Base-by-base conservation (phyloP, 2,113 vertebrate genomes). In the Mastomys natalensis region DNA sequence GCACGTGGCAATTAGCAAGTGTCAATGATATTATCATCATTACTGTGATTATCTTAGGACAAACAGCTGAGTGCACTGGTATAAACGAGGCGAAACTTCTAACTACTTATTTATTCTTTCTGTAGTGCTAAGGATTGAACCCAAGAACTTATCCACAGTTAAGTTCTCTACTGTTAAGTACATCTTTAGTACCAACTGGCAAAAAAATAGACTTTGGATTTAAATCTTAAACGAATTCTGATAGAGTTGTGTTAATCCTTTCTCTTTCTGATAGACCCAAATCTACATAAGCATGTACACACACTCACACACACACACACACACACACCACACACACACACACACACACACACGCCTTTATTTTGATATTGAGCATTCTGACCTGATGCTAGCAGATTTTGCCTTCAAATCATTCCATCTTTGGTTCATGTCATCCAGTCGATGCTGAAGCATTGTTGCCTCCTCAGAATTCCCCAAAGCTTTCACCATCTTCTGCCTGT, bases 341-440 rank as follows among this genome's bases (percentile, higher is more conserved):
- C 48, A 37, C 2, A 3, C 8, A 4, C 48, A 19, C 77, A 37
- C 19, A 58, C 10, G 9, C 34, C 9, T 60, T 82, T 31, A 31
- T 29, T 64, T 51, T 68, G 34, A 90, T 1, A 2, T 13, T 90
- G 76, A 74, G 4, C 5, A 17, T 70, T 45, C 98, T 98, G 91
- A 99, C 99, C 99, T 99, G 98, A 99, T 99, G 95, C 99, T 99
- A 87, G 99, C 99, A 1, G 99, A 99, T 95, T 99, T 99, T 0
- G 98, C 98, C 98, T 99, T 99, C 93, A 99, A 98, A 94, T 99
- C 99, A 6, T 99, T 99, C 99, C 99, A 99, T 74, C 99, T 99
- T 70, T 99, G 99, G 98, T 99, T 99, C 99, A 99, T 99, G 98
- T 99, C 99, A 97, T 99, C 99, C 97, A 99, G 98, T 60, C 99